A percentile compares a stretch with the other conserved stretches of the same genome.
phyloP scores from a whole-genome alignment of 1,140 invertebrate genomes.

The Nephila pilipes region DNA sequence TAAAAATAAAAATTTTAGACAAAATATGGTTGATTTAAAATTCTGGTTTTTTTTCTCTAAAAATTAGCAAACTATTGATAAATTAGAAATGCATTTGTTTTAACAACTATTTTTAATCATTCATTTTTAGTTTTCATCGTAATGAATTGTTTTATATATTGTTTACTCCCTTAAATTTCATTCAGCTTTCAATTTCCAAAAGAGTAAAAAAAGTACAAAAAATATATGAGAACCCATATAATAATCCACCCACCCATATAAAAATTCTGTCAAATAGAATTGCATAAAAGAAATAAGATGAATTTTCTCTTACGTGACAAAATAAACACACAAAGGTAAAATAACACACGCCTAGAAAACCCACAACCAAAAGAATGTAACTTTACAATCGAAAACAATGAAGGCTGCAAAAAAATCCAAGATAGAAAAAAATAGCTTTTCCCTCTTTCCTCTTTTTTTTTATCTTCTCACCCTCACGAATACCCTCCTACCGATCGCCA shows the following conservation, averaged over 20 bases:
- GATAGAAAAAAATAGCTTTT: not conserved
- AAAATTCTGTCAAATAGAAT: not conserved
- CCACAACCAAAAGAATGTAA: constrained; percentile 25
- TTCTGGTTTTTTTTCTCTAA: no score
- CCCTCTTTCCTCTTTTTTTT: not conserved
- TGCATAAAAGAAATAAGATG: not conserved
- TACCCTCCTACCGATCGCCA: constrained; percentile 22
- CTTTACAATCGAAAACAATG: not conserved
- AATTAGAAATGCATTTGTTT: no score
- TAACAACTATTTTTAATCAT: no score
- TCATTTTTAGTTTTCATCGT: not conserved
- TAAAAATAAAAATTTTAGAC: no score
- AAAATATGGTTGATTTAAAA: no score
- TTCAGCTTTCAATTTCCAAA: not conserved
- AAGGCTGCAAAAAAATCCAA: constrained; percentile 2
- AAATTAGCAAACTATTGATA: no score
- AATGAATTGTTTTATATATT: not conserved
- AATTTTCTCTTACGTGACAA: constrained; percentile 11
- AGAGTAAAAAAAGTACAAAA: not conserved
- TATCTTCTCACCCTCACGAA: constrained; percentile 14
- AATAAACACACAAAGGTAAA: not conserved
- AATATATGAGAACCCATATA: not conserved
- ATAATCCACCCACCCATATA: not conserved
- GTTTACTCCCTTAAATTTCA: not conserved
- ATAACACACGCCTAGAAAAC: not conserved